Percentiles rank a stretch among this genome's conserved stretches.
phyloP scores from a whole-genome alignment of 2,797 vertebrate genomes.

The Centroberyx gerrardi region DNA sequence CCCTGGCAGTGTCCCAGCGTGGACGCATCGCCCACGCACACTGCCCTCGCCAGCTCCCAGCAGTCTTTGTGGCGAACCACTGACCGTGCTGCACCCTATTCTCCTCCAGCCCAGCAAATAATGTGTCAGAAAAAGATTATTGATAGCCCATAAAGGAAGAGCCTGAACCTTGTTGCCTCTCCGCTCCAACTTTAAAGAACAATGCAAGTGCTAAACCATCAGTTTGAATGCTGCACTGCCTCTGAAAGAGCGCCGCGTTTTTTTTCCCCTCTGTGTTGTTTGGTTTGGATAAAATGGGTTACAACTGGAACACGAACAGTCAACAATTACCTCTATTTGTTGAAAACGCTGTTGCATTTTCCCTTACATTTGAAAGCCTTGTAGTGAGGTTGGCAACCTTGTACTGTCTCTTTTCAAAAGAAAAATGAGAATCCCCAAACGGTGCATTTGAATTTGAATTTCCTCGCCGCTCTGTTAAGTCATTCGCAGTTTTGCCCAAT shows the following conservation, averaged over 20 bases:
- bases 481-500: slow-evolving; percentile 57
- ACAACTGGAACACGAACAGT: slow-evolving; percentile 69
- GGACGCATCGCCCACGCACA: slow-evolving; percentile 79
- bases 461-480: slow-evolving; percentile 48
- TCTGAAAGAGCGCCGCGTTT: slow-evolving; percentile 61
- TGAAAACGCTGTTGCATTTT: slow-evolving; percentile 58
- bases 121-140: slow-evolving; percentile 81
- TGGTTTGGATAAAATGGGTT: slow-evolving; percentile 63
- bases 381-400: slow-evolving; percentile 44
- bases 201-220: slow-evolving; percentile 85
- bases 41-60: slow-evolving; percentile 78
- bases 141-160: slow-evolving; percentile 83
- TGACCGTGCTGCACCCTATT: slow-evolving; percentile 85
- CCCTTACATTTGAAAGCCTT: slow-evolving; percentile 62
- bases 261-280: slow-evolving; percentile 54
- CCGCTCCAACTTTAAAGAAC: slow-evolving; percentile 79
- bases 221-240: slow-evolving; percentile 75
- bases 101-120: slow-evolving; percentile 85
- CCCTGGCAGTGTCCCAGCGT: slow-evolving; percentile 85
- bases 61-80: slow-evolving; percentile 86
- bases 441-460: slow-evolving; percentile 53
- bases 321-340: slow-evolving; percentile 70
- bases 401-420: slow-evolving; percentile 50
- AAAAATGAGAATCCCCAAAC: slow-evolving; percentile 49
- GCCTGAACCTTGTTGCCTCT: slow-evolving; percentile 80